phyloP scores from a whole-genome alignment of 2,113 vertebrate genomes.

The Hippolais icterina region DNA sequence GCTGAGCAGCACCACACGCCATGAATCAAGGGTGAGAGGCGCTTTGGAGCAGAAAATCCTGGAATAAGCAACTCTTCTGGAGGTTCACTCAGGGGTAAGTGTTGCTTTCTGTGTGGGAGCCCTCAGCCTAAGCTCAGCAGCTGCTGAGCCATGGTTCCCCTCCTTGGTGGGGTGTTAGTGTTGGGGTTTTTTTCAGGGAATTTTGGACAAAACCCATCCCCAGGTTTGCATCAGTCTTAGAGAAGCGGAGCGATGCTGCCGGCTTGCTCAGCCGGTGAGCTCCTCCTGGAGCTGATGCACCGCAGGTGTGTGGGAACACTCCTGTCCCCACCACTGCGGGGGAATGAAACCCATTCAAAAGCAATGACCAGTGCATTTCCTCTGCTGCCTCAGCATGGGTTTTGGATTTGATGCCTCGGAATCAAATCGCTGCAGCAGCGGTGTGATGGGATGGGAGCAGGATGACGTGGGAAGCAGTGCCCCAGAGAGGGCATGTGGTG shows the following conservation, averaged over 20 bases:
- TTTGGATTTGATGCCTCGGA: neutral
- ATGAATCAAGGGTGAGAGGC: slow-evolving; percentile 24
- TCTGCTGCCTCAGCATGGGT: fast-evolving
- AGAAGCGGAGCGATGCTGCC: fast-evolving
- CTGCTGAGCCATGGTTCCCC: no score
- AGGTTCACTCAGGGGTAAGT: slow-evolving; percentile 70
- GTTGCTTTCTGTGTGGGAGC: neutral
- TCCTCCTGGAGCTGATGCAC: neutral
- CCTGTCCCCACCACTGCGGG: neutral
- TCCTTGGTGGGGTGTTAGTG: neutral
- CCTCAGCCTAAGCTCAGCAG: neutral
- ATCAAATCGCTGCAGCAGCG: neutral
- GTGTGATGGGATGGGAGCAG: neutral
- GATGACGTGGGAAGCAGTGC: neutral
- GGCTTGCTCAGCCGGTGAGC: neutral
- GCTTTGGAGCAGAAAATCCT: neutral
- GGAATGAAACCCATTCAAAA: neutral
- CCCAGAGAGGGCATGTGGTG: fast-evolving
- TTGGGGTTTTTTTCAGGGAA: neutral
- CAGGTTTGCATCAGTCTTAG: fast-evolving
- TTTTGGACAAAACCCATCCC: neutral
- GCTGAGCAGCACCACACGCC: neutral
- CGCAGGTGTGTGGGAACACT: fast-evolving
- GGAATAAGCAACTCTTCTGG: neutral
- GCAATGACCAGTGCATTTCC: fast-evolving